Percentiles rank a stretch among this genome's conserved stretches.
Conservation (phyloP, 2,797 vertebrate species). For the Megalops cyprinoides region DNA sequence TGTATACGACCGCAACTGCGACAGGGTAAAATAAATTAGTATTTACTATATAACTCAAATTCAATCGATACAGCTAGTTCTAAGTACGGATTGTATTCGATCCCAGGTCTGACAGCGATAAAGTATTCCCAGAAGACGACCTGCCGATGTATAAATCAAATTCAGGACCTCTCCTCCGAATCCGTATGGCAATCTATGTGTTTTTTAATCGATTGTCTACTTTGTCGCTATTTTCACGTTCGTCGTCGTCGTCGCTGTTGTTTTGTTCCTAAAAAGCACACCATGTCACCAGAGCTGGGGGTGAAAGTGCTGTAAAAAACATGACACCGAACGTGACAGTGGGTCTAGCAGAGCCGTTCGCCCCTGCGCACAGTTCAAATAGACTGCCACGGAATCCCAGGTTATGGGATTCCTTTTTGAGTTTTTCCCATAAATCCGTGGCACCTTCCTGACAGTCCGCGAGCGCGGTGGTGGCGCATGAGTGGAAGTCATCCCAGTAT, state of each 20-base stretch:
- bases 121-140: conserved; percentile 56
- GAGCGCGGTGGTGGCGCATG: conserved; percentile 81
- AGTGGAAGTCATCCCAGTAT: conserved; percentile 87
- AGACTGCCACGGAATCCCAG: conserved; percentile 86
- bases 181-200: conserved; percentile 77
- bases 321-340: conserved; percentile 56
- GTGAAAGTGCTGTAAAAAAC: conserved; percentile 73
- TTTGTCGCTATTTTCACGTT: conserved; percentile 40
- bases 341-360: conserved; percentile 67
- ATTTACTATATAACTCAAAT: conserved; percentile 68
- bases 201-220: conserved; percentile 52
- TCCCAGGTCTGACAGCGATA: conserved; percentile 62
- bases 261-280: conserved; percentile 68
- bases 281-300: conserved; percentile 75
- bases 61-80: conserved; percentile 44
- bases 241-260: conserved; percentile 42
- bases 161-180: conserved; percentile 44
- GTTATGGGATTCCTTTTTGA: conserved; percentile 84
- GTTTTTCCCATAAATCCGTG: conserved; percentile 85
- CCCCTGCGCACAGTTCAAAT: conserved; percentile 82
- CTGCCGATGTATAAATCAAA: conserved; percentile 55
- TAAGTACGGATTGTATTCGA: conserved; percentile 69
- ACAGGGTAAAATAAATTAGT: conserved; percentile 30
- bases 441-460: conserved; percentile 86
- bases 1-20: conserved; percentile 58